phyloP scores from a whole-genome alignment of 1,140 invertebrate genomes.

The Eciton burchellii region DNA sequence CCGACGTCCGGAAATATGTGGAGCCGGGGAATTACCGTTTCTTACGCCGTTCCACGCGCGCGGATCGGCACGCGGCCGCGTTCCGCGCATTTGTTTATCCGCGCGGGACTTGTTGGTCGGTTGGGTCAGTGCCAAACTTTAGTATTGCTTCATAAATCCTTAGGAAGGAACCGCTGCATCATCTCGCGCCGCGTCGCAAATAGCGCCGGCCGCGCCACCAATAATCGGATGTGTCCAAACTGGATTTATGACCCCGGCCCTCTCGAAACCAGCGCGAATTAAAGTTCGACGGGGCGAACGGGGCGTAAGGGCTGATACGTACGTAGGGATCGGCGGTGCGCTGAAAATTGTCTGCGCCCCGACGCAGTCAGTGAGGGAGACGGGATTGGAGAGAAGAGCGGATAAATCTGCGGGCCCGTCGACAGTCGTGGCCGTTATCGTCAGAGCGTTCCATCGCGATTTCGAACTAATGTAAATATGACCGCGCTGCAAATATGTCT shows the following conservation, averaged over 20 bases:
- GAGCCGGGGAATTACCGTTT: conserved; percentile 64
- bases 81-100: conserved; percentile 72
- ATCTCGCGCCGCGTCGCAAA: conserved; percentile 79
- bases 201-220: conserved; percentile 71
- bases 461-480: conserved; percentile 56
- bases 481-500: conserved; percentile 39
- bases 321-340: conserved; percentile 9
- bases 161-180: conserved; percentile 78
- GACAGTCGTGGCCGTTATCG: conserved; percentile 38
- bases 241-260: conserved; percentile 66
- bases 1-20: not conserved
- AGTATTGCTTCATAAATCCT: conserved; percentile 83
- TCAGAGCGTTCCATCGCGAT: conserved; percentile 38
- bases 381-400: not conserved
- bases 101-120: conserved; percentile 79
- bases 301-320: conserved; percentile 18
- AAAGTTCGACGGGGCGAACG: conserved; percentile 38
- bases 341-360: conserved; percentile 57
- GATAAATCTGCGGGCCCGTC: conserved; percentile 53
- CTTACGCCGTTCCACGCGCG: conserved; percentile 1
- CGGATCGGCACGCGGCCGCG: not conserved
- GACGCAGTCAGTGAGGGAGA: not conserved
- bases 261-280: conserved; percentile 58
- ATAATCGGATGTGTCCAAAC: conserved; percentile 73
- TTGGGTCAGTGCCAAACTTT: conserved; percentile 80